These are phyloP conservation scores for Dryoscopus gambensis DNA, from an alignment of 2,113 vertebrate genomes.

Conservation along the genomic window DNA sequence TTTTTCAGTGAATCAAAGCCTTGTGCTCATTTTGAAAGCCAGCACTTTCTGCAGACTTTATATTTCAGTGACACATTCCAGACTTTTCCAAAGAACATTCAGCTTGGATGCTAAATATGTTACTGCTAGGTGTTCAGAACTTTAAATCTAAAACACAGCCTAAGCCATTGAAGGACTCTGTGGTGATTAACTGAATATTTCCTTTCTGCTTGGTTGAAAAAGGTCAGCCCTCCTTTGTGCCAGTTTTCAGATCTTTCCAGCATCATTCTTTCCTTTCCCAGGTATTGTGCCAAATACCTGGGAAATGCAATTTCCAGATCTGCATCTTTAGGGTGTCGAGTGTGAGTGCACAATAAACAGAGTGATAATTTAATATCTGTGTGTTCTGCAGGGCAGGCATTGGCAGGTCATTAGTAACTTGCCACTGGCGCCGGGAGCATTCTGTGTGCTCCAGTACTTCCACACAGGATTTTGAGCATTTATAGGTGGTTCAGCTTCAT, in stretches of 20 bases:
- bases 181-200: neutral
- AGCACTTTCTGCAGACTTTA: neutral
- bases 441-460: neutral
- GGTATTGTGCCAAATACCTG: slow-evolving; percentile 5
- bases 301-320: neutral
- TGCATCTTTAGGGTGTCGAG: neutral
- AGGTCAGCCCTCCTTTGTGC: neutral
- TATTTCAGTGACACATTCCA: neutral
- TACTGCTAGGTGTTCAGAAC: neutral
- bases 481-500: neutral
- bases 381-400: neutral
- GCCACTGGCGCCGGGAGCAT: neutral
- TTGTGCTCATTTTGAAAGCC: neutral
- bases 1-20: neutral
- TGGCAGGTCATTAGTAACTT: neutral
- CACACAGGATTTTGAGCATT: neutral
- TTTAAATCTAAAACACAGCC: neutral
- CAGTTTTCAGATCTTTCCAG: neutral
- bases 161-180: neutral
- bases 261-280: neutral
- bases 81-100: neutral
- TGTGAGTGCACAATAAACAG: neutral
- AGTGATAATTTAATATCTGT: slow-evolving; percentile 23
- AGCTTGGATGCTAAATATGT: neutral
- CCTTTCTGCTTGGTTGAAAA: slow-evolving; percentile 10